Evolutionary conservation across 2,113 vertebrate genomes (phyloP), one percentile per base, ranked within the genome.

Genomic region (Dasyornis broadbenti): DNA sequence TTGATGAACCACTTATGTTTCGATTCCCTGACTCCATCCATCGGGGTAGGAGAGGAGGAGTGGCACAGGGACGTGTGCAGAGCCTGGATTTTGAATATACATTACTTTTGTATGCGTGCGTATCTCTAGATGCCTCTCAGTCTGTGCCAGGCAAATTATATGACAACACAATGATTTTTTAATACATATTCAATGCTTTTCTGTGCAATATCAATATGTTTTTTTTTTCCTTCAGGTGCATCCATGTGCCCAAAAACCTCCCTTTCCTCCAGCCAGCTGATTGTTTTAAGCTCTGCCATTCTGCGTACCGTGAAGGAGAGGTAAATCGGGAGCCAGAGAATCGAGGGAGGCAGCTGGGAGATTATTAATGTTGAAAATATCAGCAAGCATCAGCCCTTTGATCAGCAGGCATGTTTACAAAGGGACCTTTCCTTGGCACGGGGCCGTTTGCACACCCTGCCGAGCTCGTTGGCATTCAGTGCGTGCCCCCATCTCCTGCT

Each of bases 351-450:
- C 94, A 95, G 76, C 91, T 84, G 84, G 92, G 94, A 97, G 91
- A 93, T 95, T 77, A 96, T 95, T 93, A 94, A 87, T 90, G 81
- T 71, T 83, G 82, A 65, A 94, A 95, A 89, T 94, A 96, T 59
- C 91, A 94, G 86, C 84, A 59, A 83, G 90, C 72, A 94, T 82
- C 92, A 88, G 89, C 86, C 91, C 91, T 96, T 88, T 96, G 89
- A 95, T 96, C 94, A 52, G 16, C 33, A 65, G 52, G 59, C 76
- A 14, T 96, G 95, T 96, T 96, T 89, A 93, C 95, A 95, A 45
- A 96, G 87, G 91, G 92, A 91, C 92, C 82, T 92, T 89, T 94
- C 92, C 89, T 49, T 53, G 30, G 70, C 45, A 15, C 28, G 68
- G 86, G 73, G 80, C 71, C 1, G 11, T 76, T 70, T 9, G 28